Evolutionary conservation across 2,113 vertebrate species (phyloP).

Genomic region (Callospermophilus lateralis): DNA sequence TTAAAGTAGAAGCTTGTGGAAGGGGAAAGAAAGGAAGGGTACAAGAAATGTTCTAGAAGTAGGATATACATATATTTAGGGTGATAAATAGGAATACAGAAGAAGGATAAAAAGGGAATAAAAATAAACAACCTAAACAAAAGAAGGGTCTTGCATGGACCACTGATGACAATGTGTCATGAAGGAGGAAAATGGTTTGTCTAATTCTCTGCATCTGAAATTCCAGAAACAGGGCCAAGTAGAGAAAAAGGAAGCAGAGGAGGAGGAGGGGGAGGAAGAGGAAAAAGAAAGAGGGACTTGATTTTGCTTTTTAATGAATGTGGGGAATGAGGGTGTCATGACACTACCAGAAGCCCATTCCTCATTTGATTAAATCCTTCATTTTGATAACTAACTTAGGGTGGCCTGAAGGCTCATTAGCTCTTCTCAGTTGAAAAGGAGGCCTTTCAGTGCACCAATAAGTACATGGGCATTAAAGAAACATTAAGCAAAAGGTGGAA

Average conservation of each 20-base stretch:
- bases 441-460: background rate
- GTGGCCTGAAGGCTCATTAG: background rate
- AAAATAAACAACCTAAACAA: background rate
- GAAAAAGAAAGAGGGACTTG: no score
- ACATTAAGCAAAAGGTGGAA: background rate
- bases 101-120: background rate
- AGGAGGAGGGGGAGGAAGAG: no score
- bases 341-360: background rate
- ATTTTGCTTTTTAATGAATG: background rate
- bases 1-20: background rate
- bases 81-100: background rate
- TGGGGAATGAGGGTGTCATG: background rate
- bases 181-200: background rate
- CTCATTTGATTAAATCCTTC: background rate
- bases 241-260: background rate
- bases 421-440: background rate
- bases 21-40: background rate
- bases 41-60: background rate
- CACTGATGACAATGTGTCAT: background rate
- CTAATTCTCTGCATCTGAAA: background rate
- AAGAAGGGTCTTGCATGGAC: background rate
- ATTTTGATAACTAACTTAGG: background rate
- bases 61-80: background rate
- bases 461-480: background rate
- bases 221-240: background rate